Evolutionary conservation across 2,797 vertebrate species (phyloP).

Genomic region (Acomys russatus): DNA sequence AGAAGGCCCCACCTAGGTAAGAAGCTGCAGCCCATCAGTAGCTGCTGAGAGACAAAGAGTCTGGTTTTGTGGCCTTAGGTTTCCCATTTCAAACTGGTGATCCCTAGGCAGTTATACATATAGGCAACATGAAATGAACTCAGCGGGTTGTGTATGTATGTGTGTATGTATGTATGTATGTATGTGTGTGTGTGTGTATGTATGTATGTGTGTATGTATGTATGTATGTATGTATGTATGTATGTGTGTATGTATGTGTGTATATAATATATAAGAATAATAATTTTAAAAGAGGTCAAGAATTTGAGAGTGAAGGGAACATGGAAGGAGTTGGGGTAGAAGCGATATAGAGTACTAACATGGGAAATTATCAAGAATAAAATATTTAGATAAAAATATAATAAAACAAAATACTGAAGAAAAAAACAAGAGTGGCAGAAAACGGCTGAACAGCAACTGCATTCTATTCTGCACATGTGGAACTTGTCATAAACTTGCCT

Average conservation of each 20-base stretch:
- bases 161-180: neutral
- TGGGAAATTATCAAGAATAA: neutral
- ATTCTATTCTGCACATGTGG: neutral
- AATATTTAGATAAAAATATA: neutral
- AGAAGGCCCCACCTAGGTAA: neutral
- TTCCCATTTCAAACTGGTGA: neutral
- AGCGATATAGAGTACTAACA: neutral
- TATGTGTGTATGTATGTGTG: neutral
- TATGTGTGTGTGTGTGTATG: no score
- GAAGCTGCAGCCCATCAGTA: neutral
- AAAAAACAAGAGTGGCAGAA: neutral
- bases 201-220: neutral
- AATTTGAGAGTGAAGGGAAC: neutral
- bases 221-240: neutral
- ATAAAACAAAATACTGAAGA: neutral
- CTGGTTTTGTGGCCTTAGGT: neutral
- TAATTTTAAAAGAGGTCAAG: neutral
- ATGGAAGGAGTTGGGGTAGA: neutral
- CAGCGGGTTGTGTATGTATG: neutral
- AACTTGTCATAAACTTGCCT: slow-evolving; percentile 7
- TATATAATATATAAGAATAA: neutral
- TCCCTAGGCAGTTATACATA: neutral
- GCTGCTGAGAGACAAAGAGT: no score
- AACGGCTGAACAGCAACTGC: neutral
- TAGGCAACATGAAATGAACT: neutral